Base-by-base conservation (phyloP, 1,140 invertebrate species). In the Drosophila bocqueti region DNA sequence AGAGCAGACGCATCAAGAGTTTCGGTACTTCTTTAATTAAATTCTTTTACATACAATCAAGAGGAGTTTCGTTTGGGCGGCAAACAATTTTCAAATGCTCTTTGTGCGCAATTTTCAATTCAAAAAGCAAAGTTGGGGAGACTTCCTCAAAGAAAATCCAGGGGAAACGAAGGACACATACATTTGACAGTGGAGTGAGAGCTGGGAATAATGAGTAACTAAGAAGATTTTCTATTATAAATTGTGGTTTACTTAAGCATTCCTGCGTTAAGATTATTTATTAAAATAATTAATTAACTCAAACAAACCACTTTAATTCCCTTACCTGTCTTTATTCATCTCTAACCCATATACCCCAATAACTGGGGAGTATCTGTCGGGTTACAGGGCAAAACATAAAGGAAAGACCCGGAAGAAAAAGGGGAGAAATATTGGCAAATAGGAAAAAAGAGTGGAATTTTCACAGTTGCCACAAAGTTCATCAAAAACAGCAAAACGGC, bases 71-170 rank as follows among this genome's bases (percentile, higher is more conserved):
- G 62, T 72, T 79, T 21, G 4, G 84, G 73, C 66, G 54, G 75
- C 83, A 79, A 86, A 86, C 83, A 82, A 50, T 83, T 75, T 76
- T 73, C 84, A 77, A 83, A 80, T 80, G 61, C 63, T 67, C 47
- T 72, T 81, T 77, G 58, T 62, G 50, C 13, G 0, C 40, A 38
- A 46, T 50, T 71, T 71, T 34, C 42, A 43, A 49, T 69, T 62
- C 40, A 38, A 34, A 47, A 73, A 73, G 58, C 57, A 55, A 61
- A 78, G 49, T 45, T 45, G 34, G 47, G 9, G 18, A 34, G 47
- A 61, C 31, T 60, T 57, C 18, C 34, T 13, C 49, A 36, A 61
- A 49, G 57, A 26, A 42, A 68, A 54, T 36, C 15, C 13, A 21
- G 34, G 18, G 42, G 21, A n/a, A 42, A 16, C 45, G 31, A 76